A percentile compares a stretch with the other conserved stretches of the same genome.
phyloP scores from a whole-genome alignment of 2,113 vertebrate genomes.

The Numenius arquata region DNA sequence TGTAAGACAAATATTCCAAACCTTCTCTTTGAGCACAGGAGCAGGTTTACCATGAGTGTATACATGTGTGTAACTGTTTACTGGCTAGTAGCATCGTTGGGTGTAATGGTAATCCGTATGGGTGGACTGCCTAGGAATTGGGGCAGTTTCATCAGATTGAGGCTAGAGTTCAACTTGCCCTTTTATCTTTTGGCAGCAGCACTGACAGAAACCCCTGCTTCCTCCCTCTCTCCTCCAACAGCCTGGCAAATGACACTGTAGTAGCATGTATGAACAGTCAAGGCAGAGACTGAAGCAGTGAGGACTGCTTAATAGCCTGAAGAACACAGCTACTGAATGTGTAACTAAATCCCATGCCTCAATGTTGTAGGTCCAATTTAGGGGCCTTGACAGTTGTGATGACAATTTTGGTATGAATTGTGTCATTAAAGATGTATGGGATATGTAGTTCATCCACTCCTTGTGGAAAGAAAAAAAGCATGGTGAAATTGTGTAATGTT shows the following conservation, averaged over 20 bases:
- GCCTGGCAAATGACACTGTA: not conserved
- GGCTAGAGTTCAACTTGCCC: not conserved
- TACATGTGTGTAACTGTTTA: not conserved
- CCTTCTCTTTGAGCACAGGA: not conserved
- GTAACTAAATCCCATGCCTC: not conserved
- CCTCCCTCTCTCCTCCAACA: not conserved
- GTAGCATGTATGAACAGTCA: not conserved
- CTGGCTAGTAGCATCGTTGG: not conserved
- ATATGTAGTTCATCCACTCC: not conserved
- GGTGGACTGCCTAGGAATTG: not conserved
- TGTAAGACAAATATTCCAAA: not conserved
- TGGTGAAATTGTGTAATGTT: not conserved
- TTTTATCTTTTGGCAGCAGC: not conserved
- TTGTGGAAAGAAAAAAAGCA: not conserved
- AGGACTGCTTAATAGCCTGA: not conserved
- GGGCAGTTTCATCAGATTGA: not conserved
- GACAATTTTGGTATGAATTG: not conserved
- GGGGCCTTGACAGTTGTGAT: not conserved
- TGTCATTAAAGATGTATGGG: not conserved
- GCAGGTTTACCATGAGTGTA: not conserved
- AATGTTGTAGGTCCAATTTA: not conserved
- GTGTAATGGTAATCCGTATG: not conserved
- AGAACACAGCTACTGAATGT: not conserved
- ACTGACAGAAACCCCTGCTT: not conserved
- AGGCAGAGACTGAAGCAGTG: not conserved